phyloP scores from a whole-genome alignment of 2,797 vertebrate species.

The Urocyon cinereoargenteus region DNA sequence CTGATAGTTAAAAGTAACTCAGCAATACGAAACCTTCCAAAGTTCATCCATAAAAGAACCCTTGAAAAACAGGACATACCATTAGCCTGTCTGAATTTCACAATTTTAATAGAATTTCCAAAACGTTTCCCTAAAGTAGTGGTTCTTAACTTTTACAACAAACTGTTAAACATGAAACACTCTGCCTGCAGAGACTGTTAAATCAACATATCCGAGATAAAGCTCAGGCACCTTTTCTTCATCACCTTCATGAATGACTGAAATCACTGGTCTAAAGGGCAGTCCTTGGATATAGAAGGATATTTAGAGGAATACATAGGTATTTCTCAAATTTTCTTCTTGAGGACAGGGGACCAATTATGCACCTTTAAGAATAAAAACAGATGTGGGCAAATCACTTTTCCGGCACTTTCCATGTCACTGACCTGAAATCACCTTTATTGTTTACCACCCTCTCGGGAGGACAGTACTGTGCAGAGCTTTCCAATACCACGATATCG shows the following conservation, averaged over 20 bases:
- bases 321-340: not conserved
- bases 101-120: not conserved
- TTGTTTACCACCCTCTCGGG: conserved; percentile 96
- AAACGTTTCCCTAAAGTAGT: not conserved
- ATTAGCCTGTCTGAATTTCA: not conserved
- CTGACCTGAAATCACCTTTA: conserved; percentile 98
- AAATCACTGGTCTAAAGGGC: not conserved
- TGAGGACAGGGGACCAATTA: not conserved
- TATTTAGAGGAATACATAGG: rapidly evolving
- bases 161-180: conserved; percentile 38
- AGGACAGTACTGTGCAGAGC: conserved; percentile 95
- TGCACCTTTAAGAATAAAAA: not conserved
- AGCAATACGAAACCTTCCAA: not conserved
- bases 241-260: not conserved
- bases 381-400: not conserved
- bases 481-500: conserved; percentile 96
- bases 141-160: not conserved
- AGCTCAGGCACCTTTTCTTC: not conserved
- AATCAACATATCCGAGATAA: not conserved
- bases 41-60: not conserved
- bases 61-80: not conserved
- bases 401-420: not conserved
- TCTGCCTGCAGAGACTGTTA: not conserved
- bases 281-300: not conserved
- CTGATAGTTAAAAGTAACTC: not conserved